phyloP scores from a whole-genome alignment of 1,140 invertebrate genomes.

The Megalopta genalis region DNA sequence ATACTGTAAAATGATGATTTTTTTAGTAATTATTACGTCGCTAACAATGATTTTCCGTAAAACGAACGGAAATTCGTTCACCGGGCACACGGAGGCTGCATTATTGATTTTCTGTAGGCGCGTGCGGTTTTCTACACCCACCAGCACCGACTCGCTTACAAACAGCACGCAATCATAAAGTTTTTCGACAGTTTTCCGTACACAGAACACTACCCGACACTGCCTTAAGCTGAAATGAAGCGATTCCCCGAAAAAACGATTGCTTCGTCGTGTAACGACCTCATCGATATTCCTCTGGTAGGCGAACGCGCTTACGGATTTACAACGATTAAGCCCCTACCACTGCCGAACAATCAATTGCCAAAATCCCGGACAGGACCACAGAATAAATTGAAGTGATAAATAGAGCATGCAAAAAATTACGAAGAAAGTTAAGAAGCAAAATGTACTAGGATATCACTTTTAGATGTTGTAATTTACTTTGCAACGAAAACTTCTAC shows the following conservation, averaged over 20 bases:
- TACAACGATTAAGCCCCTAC: background rate
- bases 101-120: conserved; percentile 68
- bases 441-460: too few relatives aligned
- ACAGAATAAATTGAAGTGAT: background rate
- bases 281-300: background rate
- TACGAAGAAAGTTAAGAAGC: too few relatives aligned
- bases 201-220: background rate
- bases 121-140: conserved; percentile 61
- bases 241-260: background rate
- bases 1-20: background rate
- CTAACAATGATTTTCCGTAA: conserved; percentile 28
- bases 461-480: too few relatives aligned
- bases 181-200: conserved; percentile 8
- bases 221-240: background rate
- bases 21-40: conserved; percentile 1
- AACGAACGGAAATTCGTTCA: conserved; percentile 45
- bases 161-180: conserved; percentile 39
- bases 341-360: background rate
- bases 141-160: conserved; percentile 47
- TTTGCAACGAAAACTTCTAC: too few relatives aligned
- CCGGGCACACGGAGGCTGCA: conserved; percentile 50
- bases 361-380: background rate
- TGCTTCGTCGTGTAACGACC: background rate
- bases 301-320: background rate
- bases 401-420: too few relatives aligned